Conservation (phyloP, 2,888 invertebrate species). For the Plebejus anna region DNA sequence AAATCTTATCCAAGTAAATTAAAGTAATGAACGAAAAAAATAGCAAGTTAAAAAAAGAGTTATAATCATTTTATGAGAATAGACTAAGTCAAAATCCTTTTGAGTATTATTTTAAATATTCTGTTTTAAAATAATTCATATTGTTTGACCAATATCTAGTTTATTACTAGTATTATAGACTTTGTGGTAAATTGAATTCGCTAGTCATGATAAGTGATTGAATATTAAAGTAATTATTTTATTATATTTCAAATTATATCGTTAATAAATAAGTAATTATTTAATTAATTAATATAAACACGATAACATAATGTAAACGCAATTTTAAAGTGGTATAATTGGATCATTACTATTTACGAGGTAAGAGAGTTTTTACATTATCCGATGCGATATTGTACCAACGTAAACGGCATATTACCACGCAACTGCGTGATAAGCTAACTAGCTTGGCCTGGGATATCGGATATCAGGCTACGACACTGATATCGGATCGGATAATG, state of each 20-base stretch:
- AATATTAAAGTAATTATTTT: not conserved
- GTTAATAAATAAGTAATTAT: not conserved
- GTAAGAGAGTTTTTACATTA: too few species aligned
- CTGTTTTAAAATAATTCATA: not conserved
- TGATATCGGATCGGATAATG: not conserved
- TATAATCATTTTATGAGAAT: not conserved
- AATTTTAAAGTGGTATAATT: not conserved
- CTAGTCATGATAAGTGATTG: conserved; percentile 5
- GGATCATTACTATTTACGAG: not conserved
- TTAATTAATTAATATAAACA: not conserved
- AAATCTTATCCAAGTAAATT: not conserved
- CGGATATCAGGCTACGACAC: not conserved
- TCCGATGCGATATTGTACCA: too few species aligned
- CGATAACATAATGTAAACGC: not conserved
- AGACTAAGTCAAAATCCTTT: not conserved
- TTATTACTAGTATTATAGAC: not conserved
- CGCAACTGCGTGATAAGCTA: not conserved
- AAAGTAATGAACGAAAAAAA: not conserved
- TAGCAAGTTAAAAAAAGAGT: not conserved
- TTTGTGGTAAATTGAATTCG: not conserved
- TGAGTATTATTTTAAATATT: not conserved
- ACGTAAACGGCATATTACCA: too few species aligned
- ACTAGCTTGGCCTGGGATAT: not conserved
- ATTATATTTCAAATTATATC: not conserved
- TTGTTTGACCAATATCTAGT: not conserved